Conservation (phyloP, 1,140 invertebrate species). For the Bombus confusus region DNA sequence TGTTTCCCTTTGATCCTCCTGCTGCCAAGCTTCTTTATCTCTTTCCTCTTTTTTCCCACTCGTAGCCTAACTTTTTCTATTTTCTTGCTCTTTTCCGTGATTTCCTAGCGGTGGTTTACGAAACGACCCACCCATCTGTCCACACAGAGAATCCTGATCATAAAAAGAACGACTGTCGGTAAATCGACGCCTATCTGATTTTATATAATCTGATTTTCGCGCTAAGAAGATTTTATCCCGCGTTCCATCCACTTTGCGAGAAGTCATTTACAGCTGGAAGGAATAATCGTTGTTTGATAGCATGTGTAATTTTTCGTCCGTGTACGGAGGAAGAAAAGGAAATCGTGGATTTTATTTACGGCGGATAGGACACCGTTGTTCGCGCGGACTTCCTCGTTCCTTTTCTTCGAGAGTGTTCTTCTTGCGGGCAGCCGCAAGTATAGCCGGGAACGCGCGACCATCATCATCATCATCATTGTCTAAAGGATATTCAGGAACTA, state of each 20-base stretch:
- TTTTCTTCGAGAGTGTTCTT: constrained; percentile 30
- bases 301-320: too few species aligned
- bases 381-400: constrained; percentile 20
- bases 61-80: too few species aligned
- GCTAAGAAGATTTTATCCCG: too few species aligned
- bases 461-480: constrained; percentile 46
- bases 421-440: constrained; percentile 63
- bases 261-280: too few species aligned
- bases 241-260: too few species aligned
- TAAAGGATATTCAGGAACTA: constrained; percentile 61
- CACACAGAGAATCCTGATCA: too few species aligned
- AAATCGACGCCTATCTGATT: too few species aligned
- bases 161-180: too few species aligned
- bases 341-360: constrained; percentile 33
- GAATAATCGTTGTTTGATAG: too few species aligned
- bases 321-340: background rate
- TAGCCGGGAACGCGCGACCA: constrained; percentile 40
- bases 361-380: constrained; percentile 9
- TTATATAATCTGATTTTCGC: too few species aligned
- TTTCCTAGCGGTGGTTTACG: background rate
- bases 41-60: background rate
- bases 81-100: too few species aligned
- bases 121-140: background rate
- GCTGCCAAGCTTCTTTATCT: background rate
- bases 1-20: background rate